Base-by-base conservation (phyloP, 2,113 vertebrate genomes). In the Serinus canaria region DNA sequence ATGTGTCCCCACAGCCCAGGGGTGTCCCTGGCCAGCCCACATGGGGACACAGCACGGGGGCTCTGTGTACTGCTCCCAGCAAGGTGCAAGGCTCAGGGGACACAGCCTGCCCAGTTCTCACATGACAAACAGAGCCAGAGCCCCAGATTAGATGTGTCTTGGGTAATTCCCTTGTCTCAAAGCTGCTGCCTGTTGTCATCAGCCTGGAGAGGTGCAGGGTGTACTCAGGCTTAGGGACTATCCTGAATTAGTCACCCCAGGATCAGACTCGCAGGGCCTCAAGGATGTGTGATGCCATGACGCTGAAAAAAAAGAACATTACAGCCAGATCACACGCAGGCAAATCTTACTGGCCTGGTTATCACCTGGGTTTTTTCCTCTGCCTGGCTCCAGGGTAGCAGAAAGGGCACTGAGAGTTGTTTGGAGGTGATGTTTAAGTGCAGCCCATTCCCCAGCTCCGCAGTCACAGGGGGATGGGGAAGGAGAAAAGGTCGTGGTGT, bases 81-180 rank as follows among this genome's bases (percentile, higher is more conserved):
- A 25, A 52, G 60, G 68, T 22, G 55, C 79, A 43, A 6, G 9
- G 6, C 62, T 5, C 70, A 24, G 74, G 67, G 86, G 69, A 76
- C 37, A 37, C n/a, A 47, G 72, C 6, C 55, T 88, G 6, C 91
- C 79, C 69, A 1, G 79, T 28, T 74, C 73, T 28, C 87, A 88
- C 91, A 43, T 44, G 79, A 43, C 33, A n/a, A 21, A 39, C 86
- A 94, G 94, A 77, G 18, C 81, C 66, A 68, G 49, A 62, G 92
- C 75, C 56, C 44, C 83, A 53, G 96, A 83, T 89, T 74, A 95
- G 62, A 72, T 0, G 4, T 4, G 23, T 41, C 44, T 87, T 2
- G 47, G 89, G 91, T 94, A 96, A 97, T 96, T 78, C 95, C 92
- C 82, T 53, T 24, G 74, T 64, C 78, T 91, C 76, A 74, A 56